Evolutionary conservation across 1,140 invertebrate genomes (phyloP).

Genomic region (Littorina saxatilis): DNA sequence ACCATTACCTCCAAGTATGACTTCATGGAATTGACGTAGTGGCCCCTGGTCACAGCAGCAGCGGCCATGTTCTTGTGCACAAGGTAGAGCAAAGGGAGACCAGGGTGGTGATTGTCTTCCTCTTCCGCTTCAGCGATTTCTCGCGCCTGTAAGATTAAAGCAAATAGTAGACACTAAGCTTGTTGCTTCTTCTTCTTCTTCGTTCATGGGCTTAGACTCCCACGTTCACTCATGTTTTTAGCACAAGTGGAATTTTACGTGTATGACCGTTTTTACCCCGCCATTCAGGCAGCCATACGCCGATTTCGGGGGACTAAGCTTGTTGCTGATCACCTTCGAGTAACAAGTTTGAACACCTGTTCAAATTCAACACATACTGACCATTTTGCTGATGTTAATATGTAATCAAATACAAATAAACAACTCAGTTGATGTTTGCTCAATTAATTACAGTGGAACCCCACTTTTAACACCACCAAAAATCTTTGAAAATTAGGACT

Average conservation of each 20-base stretch:
- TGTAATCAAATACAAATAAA: too few relatives aligned
- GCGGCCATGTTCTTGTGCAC: slow-evolving; percentile 84
- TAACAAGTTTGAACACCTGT: too few relatives aligned
- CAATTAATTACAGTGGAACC: too few relatives aligned
- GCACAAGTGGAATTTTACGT: too few relatives aligned
- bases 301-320: neutral
- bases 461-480: too few relatives aligned
- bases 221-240: too few relatives aligned
- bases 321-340: neutral
- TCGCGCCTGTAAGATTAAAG: slow-evolving; percentile 67
- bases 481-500: too few relatives aligned
- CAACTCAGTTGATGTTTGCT: neutral
- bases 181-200: neutral
- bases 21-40: slow-evolving; percentile 79
- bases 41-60: slow-evolving; percentile 78
- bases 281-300: too few relatives aligned
- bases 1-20: slow-evolving; percentile 76
- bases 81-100: slow-evolving; percentile 82
- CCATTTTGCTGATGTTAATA: neutral
- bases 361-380: neutral
- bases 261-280: too few relatives aligned
- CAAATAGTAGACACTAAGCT: slow-evolving; percentile 24
- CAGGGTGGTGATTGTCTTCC: slow-evolving; percentile 64
- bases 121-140: slow-evolving; percentile 62
- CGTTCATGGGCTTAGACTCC: too few relatives aligned